Evolutionary conservation across 2,888 invertebrate genomes (phyloP), one percentile per base, ranked within the genome.

Genomic region (Xylota sylvarum): DNA sequence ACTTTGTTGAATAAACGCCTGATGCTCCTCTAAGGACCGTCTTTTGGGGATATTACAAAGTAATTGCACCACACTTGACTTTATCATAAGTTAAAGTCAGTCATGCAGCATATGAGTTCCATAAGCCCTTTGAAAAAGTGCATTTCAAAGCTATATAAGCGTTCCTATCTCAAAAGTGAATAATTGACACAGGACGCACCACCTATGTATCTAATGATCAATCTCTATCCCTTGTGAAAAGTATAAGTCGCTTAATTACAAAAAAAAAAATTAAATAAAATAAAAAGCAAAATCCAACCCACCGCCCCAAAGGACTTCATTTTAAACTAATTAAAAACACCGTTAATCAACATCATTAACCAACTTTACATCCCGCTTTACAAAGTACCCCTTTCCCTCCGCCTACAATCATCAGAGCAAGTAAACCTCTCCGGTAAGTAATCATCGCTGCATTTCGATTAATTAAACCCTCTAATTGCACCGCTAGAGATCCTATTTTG

Each of bases 391-490:
- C 23, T 19, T 37, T 35, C 4, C 64, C 14, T 65, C n/a, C n/a
- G 17, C 5, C 9, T 1, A 19, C 2, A 37, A 9, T 5, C 17
- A 62, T 14, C 37, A 50, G 9, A 62, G 14, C 23, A 30, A 19
- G 14, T 19, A n/a, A 35, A 48, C 65, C 76, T 52, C 55, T 65
- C 64, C 74, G 64, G 58, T 55, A 46, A 73, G 79, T 43, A 84
- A 84, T 84, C 84, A 80, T 70, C 50, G 40, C 40, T 64, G 73
- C 81, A 86, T 82, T 86, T 82, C 82, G 86, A 86, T 86, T 86
- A 86, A 82, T 86, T 86, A 86, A 86, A 82, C 69, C 55, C 69
- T 67, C 73, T 86, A 86, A 86, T 86, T 86, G 73, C 86, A 86
- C 73, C 69, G 76, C 60, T 60, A 80, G 81, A 77, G 67, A 80